phyloP scores from a whole-genome alignment of 2,113 vertebrate genomes.

The Pimephales promelas region DNA sequence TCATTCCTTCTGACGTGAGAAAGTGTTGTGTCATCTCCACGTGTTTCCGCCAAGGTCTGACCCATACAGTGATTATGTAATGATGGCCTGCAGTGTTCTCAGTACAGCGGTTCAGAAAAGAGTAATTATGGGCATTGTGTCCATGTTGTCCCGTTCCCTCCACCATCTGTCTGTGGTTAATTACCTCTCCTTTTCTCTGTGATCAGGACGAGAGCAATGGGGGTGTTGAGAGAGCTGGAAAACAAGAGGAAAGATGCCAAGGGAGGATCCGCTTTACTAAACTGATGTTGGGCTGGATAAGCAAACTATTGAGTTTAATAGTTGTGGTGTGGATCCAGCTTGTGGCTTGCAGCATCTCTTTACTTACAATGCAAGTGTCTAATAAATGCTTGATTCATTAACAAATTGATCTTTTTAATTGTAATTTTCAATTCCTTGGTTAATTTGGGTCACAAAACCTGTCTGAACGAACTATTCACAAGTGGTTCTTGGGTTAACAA shows the following conservation, averaged over 20 bases:
- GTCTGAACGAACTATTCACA: not conserved
- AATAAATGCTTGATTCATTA: not conserved
- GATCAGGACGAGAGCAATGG: conserved; percentile 22
- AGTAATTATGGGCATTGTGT: conserved; percentile 54
- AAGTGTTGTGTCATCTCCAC: conserved; percentile 31
- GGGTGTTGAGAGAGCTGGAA: not conserved
- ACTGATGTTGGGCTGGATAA: not conserved
- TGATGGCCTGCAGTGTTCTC: conserved; percentile 37
- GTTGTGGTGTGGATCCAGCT: not conserved
- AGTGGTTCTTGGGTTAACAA: not conserved
- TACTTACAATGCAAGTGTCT: not conserved
- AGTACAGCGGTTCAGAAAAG: conserved; percentile 45
- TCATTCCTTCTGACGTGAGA: not conserved
- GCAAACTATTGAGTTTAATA: not conserved
- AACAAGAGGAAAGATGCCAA: conserved; percentile 19
- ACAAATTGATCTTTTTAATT: not conserved
- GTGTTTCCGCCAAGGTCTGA: not conserved
- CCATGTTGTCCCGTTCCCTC: conserved; percentile 46
- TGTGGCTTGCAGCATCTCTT: not conserved
- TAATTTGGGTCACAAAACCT: not conserved
- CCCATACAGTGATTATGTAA: conserved; percentile 32
- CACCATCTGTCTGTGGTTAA: conserved; percentile 70
- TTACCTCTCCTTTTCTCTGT: conserved; percentile 63
- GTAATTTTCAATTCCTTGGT: not conserved
- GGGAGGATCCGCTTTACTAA: not conserved